Base-by-base conservation (phyloP, 2,888 invertebrate species). In the Perizoma flavofasciatum region DNA sequence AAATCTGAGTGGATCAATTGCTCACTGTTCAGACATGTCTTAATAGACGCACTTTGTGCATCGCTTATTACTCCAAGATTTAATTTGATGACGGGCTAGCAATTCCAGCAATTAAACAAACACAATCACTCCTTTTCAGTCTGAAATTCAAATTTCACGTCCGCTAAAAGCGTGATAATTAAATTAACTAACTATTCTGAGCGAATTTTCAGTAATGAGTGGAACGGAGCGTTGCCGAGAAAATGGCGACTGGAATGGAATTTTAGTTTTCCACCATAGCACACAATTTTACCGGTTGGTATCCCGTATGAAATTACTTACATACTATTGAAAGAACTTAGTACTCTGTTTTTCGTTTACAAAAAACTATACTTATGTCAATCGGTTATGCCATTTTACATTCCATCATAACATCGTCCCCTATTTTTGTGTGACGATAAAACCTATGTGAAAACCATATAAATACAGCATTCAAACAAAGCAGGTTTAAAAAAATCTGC, bases 161-260 rank as follows among this genome's bases (percentile, higher is more conserved):
- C 49, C 65, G 70, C 64, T 74, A 68, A 73, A 71, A 73, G 75
- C 72, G 67, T 67, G 65, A 69, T 76, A 77, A 75, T 77, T 74
- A 70, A 75, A 77, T 77, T 72, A 78, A 72, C 66, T 65, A 70
- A 78, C 78, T 77, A 77, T 76, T 74, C 66, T 54, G 34, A 48
- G 50, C 62, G 68, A 69, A 72, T 74, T 22, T 75, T 72, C 65
- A 67, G 65, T 61, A 66, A 74, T 58, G 61, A 61, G 57, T 53
- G 53, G 56, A 54, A 61, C 51, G 57, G 61, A 61, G 57, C 56
- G 56, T 53, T 34, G 6, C n/a, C 9, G 37, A 46, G 40, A 49
- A 70, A 67, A 65, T 63, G 50, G 56, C 59, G 63, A 61, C 49
- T 54, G 53, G 62, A 44, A 49, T 67, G 64, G 60, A 59, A 55